Evolutionary conservation across 2,113 vertebrate species (phyloP), one percentile per base, ranked within the genome.

Genomic region (Ovis canadensis): DNA sequence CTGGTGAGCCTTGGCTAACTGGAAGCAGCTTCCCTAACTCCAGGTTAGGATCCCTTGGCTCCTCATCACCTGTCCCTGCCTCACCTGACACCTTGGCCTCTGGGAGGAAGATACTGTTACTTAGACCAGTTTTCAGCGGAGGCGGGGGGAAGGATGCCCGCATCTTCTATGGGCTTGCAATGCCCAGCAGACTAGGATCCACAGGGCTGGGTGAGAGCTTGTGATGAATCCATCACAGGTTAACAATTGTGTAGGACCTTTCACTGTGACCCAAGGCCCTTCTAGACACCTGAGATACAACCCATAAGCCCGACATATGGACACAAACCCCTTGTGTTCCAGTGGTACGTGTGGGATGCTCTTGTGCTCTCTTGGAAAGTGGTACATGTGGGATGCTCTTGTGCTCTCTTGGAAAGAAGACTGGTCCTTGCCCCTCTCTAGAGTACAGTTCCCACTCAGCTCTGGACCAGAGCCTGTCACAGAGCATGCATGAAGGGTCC

Each of bases 111-210:
- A 93, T 2, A 9, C 36, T 67, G 40, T 40, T 62, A 55, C 62
- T 77, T 31, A 25, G 54, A 25, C 9, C 5, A 50, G 9, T 1
- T 33, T 86, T 48, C 81, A 31, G 25, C 10, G 12, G 27, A 43
- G 19, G n/a, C 1, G 1, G 9, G 19, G 19, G 7, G 33, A 40
- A 12, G 2, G 21, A 25, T 5, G 29, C 23, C 17, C 2, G 1
- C 48, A 25, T 50, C 48, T 31, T 29, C 88, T 62, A 4, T 14
- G 87, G 71, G 25, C 40, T 80, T 36, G 6, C 0, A 7, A 6
- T 21, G 40, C 25, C 33, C 50, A 19, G n/a, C 12, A 67, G 36
- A 27, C 17, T 29, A 15, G 40, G 33, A 25, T 31, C 55, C 48
- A 12, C 12, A 54, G 14, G 33, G 31, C 1, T 1, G 23, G 27